phyloP scores from a whole-genome alignment of 2,113 vertebrate species.

The Myodes glareolus region DNA sequence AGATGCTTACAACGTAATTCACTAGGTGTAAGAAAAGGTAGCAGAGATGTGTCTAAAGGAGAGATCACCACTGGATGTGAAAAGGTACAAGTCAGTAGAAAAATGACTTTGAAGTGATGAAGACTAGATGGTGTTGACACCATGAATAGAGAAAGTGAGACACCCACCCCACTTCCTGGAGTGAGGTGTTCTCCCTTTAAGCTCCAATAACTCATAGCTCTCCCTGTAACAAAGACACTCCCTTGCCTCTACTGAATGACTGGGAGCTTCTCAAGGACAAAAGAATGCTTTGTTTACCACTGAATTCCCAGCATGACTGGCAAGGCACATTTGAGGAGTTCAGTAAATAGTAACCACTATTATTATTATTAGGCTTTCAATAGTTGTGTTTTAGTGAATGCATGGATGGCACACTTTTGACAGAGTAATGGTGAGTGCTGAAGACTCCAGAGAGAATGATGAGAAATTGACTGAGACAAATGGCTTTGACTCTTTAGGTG shows the following conservation, averaged over 20 bases:
- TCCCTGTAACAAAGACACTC: background rate
- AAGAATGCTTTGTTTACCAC: slow-evolving; percentile 8
- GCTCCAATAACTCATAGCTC: background rate
- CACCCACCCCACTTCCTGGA: background rate
- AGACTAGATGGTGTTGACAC: background rate
- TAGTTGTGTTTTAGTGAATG: slow-evolving; percentile 50
- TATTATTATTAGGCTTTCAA: slow-evolving; percentile 50
- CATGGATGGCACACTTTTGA: slow-evolving; percentile 17
- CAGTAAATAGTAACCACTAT: slow-evolving; percentile 32
- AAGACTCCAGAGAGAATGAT: slow-evolving; percentile 40
- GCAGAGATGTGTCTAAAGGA: background rate
- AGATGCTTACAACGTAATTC: background rate
- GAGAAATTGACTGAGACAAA: slow-evolving; percentile 64
- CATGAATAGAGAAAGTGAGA: background rate
- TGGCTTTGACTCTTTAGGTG: slow-evolving; percentile 58
- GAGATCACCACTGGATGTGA: background rate
- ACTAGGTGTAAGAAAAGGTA: background rate
- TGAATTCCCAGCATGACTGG: background rate
- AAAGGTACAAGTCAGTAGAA: background rate
- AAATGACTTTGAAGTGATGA: background rate
- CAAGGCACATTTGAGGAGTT: slow-evolving; percentile 41
- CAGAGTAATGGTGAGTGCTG: slow-evolving; percentile 47
- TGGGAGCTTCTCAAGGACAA: background rate
- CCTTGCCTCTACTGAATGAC: background rate
- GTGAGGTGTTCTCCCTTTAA: background rate